A percentile compares a stretch with the other conserved stretches of the same genome.
Conservation (phyloP, 2,113 vertebrate species). For the Cnemophilus loriae region DNA sequence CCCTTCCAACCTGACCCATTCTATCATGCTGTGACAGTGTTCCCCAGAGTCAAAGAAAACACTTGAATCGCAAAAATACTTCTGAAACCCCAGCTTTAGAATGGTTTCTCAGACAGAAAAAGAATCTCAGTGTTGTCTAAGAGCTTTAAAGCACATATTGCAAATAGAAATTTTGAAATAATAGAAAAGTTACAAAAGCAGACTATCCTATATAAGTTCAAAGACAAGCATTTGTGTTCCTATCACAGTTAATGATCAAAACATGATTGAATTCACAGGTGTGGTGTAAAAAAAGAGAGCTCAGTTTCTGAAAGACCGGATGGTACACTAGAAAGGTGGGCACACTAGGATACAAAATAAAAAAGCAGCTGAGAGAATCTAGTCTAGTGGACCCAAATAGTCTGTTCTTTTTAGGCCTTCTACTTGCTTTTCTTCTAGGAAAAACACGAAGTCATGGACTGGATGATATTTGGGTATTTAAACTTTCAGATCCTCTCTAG, state of each 20-base stretch:
- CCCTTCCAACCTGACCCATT: not conserved
- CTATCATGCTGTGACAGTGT: not conserved
- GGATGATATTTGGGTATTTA: not conserved
- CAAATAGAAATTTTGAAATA: not conserved
- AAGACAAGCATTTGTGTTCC: not conserved
- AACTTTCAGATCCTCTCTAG: not conserved
- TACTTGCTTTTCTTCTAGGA: not conserved
- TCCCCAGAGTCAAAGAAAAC: not conserved
- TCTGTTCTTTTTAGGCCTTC: not conserved
- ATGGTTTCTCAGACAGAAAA: not conserved
- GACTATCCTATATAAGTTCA: not conserved
- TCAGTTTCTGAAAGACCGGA: not conserved
- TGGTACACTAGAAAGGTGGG: not conserved
- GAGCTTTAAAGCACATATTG: not conserved
- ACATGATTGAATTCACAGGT: not conserved
- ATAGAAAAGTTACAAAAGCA: not conserved
- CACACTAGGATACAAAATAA: not conserved
- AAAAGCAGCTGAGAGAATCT: not conserved
- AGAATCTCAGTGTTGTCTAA: fast-evolving
- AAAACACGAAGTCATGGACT: not conserved
- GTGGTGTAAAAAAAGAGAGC: not conserved
- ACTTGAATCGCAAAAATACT: not conserved
- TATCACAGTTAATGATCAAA: not conserved
- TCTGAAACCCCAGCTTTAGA: not conserved
- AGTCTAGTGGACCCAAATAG: not conserved